Percentiles rank a stretch among this genome's conserved stretches.
Evolutionary conservation across 2,888 invertebrate genomes (phyloP).

Genomic region (Eupithecia insigniata): DNA sequence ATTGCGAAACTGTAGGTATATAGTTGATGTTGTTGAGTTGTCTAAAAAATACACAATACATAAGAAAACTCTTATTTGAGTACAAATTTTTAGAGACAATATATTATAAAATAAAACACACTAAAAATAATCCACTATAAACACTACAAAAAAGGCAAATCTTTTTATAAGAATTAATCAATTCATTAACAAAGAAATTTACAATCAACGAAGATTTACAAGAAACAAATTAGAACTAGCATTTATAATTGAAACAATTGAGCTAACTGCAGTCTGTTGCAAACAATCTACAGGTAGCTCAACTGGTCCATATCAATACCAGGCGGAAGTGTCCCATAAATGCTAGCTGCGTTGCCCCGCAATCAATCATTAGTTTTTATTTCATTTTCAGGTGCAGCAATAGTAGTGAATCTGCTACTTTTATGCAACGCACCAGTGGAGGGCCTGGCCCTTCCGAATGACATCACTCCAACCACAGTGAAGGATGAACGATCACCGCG

Average conservation of each 20-base stretch:
- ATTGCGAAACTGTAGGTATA: neutral
- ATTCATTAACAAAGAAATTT: too few relatives aligned
- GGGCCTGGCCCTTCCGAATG: constrained; percentile 66
- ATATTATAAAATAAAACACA: neutral
- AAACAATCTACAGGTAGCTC: too few relatives aligned
- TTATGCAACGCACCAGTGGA: constrained; percentile 68
- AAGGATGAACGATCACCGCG: constrained; percentile 62
- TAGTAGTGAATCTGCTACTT: constrained; percentile 78
- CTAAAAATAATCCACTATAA: neutral
- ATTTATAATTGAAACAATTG: too few relatives aligned
- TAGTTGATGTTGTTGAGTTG: too few relatives aligned
- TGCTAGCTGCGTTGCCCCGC: too few relatives aligned
- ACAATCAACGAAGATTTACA: too few relatives aligned
- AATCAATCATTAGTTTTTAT: neutral
- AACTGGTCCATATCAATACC: too few relatives aligned
- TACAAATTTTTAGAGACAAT: neutral
- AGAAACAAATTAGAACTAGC: too few relatives aligned
- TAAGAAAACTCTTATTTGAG: neutral
- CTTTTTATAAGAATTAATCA: neutral
- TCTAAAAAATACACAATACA: neutral
- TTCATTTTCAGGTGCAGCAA: constrained; percentile 74
- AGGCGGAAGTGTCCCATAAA: too few relatives aligned
- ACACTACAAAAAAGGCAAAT: neutral
- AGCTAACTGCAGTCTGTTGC: too few relatives aligned
- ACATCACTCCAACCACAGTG: constrained; percentile 61